Percentiles rank a stretch among this genome's conserved stretches.
Conservation (phyloP, 2,888 invertebrate species). For the Scaptomyza polygonia region DNA sequence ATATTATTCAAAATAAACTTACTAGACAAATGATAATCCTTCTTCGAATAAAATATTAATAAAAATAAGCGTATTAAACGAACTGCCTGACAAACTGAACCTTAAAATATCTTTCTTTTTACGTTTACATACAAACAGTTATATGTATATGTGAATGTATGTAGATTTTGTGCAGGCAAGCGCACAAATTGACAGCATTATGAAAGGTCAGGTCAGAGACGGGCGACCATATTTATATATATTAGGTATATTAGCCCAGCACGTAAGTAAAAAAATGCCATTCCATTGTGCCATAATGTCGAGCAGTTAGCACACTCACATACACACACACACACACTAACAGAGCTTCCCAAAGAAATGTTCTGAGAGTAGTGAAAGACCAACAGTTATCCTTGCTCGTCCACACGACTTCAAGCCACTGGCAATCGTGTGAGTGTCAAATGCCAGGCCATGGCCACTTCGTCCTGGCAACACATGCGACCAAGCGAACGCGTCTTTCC, state of each 20-base stretch:
- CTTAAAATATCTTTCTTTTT: slow-evolving; percentile 9
- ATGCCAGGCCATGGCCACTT: slow-evolving; percentile 58
- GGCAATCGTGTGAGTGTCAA: slow-evolving; percentile 65
- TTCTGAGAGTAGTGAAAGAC: slow-evolving; percentile 3
- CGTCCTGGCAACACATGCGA: slow-evolving; percentile 67
- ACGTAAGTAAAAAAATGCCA: slow-evolving; percentile 76
- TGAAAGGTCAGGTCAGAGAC: slow-evolving; percentile 73
- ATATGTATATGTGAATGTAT: slow-evolving; percentile 2
- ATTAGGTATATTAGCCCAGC: slow-evolving; percentile 75
- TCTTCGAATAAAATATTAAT: neutral
- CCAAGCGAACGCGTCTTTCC: slow-evolving; percentile 27
- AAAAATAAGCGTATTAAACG: slow-evolving; percentile 39
- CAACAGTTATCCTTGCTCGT: slow-evolving; percentile 67
- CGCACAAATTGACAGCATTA: slow-evolving; percentile 79
- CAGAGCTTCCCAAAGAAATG: slow-evolving; percentile 42
- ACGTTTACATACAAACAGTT: slow-evolving; percentile 11
- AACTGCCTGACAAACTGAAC: neutral
- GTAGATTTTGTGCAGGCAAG: slow-evolving; percentile 69
- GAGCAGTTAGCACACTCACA: slow-evolving; percentile 73
- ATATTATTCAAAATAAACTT: neutral
- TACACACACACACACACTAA: slow-evolving; percentile 11
- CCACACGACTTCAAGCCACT: slow-evolving; percentile 64
- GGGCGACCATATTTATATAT: slow-evolving; percentile 70
- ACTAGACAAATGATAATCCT: neutral
- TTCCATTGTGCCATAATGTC: slow-evolving; percentile 76